Evolutionary conservation across 2,888 invertebrate genomes (phyloP).

Genomic region (Coronaproctus castanopsis): DNA sequence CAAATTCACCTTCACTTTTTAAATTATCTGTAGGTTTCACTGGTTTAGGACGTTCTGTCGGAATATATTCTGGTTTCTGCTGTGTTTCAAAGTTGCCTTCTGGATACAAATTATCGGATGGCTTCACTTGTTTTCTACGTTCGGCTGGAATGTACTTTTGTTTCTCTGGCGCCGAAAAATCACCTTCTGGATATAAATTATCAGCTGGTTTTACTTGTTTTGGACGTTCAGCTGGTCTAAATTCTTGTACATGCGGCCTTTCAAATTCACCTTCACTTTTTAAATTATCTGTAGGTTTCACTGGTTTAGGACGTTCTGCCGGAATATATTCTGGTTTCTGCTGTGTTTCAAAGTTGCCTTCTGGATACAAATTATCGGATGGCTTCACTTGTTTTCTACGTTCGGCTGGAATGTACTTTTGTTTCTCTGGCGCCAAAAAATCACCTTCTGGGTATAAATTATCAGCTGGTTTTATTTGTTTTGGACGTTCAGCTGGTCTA

Average conservation of each 20-base stretch:
- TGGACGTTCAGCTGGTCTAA: conserved; percentile 31
- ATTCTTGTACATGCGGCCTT: conserved; percentile 26
- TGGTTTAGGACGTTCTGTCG: conserved; percentile 23
- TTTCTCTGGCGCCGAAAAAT: conserved; percentile 23
- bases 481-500: conserved; percentile 24
- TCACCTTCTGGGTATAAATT: conserved; percentile 23
- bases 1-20: conserved; percentile 28
- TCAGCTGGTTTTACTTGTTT: conserved; percentile 36
- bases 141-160: conserved; percentile 25
- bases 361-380: conserved; percentile 24
- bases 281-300: conserved; percentile 28
- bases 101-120: conserved; percentile 36
- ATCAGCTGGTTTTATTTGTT: conserved; percentile 24
- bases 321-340: conserved; percentile 22
- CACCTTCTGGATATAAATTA: conserved; percentile 28
- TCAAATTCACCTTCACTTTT: conserved; percentile 35
- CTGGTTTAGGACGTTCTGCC: conserved; percentile 23
- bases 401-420: conserved; percentile 27
- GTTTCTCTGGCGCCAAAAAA: conserved; percentile 25
- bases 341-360: conserved; percentile 28
- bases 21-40: conserved; percentile 29
- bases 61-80: conserved; percentile 27
- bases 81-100: conserved; percentile 36
- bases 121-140: conserved; percentile 23
- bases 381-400: conserved; percentile 26